These are phyloP conservation scores for Erythrolamprus reginae DNA, from an alignment of 2,113 vertebrate species.

Conservation along the genomic window DNA sequence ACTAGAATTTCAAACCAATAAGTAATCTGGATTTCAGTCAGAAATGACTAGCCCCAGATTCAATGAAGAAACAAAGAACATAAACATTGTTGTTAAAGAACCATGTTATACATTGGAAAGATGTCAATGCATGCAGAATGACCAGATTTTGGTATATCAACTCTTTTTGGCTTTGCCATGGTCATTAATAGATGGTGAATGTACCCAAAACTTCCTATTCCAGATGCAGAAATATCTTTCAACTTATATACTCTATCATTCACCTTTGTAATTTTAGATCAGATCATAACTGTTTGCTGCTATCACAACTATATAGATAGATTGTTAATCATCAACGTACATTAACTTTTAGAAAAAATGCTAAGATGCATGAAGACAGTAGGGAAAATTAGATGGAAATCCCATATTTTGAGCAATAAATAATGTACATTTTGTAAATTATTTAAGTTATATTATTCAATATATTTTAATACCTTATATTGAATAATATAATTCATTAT, in stretches of 20 bases:
- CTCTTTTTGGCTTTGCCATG: background rate
- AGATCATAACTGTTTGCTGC: background rate
- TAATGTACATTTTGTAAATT: background rate
- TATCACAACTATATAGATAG: background rate
- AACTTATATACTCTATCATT: background rate
- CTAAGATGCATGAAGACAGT: background rate
- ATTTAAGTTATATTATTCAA: background rate
- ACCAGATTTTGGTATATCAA: background rate
- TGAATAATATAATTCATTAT: background rate
- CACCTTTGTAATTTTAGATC: background rate
- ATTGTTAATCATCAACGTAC: background rate
- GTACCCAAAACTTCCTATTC: background rate
- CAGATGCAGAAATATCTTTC: background rate
- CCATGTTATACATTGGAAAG: background rate
- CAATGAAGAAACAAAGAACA: background rate
- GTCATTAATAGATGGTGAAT: background rate
- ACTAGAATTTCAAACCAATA: background rate
- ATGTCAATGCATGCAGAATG: background rate
- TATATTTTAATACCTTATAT: slow-evolving; percentile 8
- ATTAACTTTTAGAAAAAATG: background rate
- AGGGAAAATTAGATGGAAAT: background rate
- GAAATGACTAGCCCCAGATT: background rate
- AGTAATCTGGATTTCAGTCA: background rate
- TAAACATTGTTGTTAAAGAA: background rate
- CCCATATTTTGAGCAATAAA: background rate